Percentiles rank a stretch among this genome's conserved stretches.
Conservation (phyloP, 2,113 vertebrate species). For the Glareola pratincola region DNA sequence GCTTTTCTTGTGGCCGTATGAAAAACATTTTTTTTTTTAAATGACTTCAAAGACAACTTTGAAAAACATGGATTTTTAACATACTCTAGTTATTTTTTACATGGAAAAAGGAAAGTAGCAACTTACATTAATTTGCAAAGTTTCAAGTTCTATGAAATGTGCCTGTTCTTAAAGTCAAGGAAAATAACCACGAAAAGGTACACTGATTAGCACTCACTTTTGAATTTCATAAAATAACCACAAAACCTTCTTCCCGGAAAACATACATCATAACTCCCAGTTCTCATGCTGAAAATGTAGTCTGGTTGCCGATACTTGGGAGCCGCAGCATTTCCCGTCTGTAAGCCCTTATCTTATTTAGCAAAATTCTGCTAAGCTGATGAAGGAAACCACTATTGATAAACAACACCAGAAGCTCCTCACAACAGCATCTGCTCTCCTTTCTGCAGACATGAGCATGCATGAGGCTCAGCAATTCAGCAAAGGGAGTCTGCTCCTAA, state of each 20-base stretch:
- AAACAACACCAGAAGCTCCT: neutral
- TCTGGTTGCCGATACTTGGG: neutral
- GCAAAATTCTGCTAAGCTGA: neutral
- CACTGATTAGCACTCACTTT: neutral
- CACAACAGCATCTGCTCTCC: neutral
- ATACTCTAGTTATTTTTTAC: neutral
- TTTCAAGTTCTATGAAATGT: neutral
- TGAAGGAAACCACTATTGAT: neutral
- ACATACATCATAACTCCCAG: neutral
- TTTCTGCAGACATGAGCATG: neutral
- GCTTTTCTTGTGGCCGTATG: neutral
- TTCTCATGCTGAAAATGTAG: neutral
- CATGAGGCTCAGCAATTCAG: neutral
- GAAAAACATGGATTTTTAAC: neutral
- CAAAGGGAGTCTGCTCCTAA: neutral
- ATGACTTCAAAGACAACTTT: neutral
- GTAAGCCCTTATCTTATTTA: neutral
- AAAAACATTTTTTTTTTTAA: too few species aligned
- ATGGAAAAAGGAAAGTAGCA: neutral
- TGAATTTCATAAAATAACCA: neutral
- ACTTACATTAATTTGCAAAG: neutral
- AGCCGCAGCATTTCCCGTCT: neutral
- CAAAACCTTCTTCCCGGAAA: neutral
- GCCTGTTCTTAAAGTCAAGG: neutral
- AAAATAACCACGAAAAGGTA: neutral